Evolutionary conservation across 2,888 invertebrate genomes (phyloP).

Genomic region (Stenurella melanura): DNA sequence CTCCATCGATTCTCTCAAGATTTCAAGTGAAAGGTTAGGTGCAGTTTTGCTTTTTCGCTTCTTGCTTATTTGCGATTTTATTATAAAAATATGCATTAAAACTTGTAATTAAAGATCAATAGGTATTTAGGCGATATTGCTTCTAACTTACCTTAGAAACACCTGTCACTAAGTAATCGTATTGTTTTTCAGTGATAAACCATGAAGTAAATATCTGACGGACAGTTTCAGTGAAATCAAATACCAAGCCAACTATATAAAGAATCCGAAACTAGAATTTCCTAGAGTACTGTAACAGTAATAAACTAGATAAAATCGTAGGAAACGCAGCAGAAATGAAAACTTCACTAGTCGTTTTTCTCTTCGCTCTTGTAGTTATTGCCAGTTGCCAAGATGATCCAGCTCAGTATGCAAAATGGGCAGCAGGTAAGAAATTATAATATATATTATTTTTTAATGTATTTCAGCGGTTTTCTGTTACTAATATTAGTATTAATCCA

Average conservation of each 20-base stretch:
- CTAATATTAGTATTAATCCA: too few relatives aligned
- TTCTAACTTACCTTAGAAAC: too few relatives aligned
- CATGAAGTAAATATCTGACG: neutral
- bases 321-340: constrained; percentile 18
- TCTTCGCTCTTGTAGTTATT: constrained; percentile 18
- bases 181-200: neutral
- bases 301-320: neutral
- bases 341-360: constrained; percentile 17
- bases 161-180: neutral
- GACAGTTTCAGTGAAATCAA: neutral
- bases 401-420: constrained; percentile 25
- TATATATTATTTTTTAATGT: too few relatives aligned
- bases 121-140: too few relatives aligned
- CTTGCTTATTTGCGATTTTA: too few relatives aligned
- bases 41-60: too few relatives aligned
- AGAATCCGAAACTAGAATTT: neutral
- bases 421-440: constrained; percentile 26
- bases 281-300: neutral
- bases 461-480: too few relatives aligned
- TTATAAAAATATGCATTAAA: too few relatives aligned
- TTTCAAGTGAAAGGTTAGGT: too few relatives aligned
- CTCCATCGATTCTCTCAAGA: too few relatives aligned
- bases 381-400: constrained; percentile 21
- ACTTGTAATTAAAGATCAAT: too few relatives aligned
- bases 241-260: constrained; percentile 27